Evolutionary conservation across 2,797 vertebrate genomes (phyloP).

Genomic region (Poecilia picta): DNA sequence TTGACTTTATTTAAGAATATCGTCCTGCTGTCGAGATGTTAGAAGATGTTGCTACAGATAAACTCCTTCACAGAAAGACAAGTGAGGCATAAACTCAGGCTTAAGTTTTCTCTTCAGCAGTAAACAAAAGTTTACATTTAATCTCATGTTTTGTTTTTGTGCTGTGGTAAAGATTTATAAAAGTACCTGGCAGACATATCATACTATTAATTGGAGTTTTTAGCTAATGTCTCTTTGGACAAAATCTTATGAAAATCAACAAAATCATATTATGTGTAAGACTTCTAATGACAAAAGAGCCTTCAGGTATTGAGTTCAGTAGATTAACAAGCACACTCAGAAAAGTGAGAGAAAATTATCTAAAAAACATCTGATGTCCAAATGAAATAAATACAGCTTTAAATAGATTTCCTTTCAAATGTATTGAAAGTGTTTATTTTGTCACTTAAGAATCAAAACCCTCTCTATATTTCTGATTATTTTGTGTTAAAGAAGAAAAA

Average conservation of each 20-base stretch:
- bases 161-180: background rate
- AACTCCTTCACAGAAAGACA: conserved; percentile 1
- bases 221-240: background rate
- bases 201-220: background rate
- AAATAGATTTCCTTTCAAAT: background rate
- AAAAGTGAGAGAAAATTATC: background rate
- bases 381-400: background rate
- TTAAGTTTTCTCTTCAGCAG: background rate
- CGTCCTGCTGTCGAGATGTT: background rate
- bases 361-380: background rate
- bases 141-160: background rate
- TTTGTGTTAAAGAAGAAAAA: background rate
- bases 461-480: background rate
- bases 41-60: conserved; percentile 10
- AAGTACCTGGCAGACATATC: background rate
- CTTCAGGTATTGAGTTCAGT: background rate
- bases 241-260: too few species aligned
- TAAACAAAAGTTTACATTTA: background rate
- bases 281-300: background rate
- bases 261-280: background rate
- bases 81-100: background rate
- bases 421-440: background rate
- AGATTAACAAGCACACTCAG: background rate
- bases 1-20: background rate
- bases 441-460: background rate